These are phyloP conservation scores for Hydropotes inermis DNA, from an alignment of 2,113 vertebrate species.

Conservation along the genomic window DNA sequence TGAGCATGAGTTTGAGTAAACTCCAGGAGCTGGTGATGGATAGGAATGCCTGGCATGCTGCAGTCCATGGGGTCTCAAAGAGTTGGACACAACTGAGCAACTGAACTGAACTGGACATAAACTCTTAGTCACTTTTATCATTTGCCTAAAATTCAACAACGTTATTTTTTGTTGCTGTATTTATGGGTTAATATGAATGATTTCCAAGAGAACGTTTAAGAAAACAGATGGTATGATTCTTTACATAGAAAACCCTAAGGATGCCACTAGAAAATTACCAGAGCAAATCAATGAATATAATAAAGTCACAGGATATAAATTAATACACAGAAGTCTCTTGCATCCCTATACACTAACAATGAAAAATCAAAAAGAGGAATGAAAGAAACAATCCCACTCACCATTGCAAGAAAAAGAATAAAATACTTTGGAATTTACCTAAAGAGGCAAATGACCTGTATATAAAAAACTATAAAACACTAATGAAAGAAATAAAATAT, in stretches of 20 bases:
- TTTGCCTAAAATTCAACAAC: not conserved
- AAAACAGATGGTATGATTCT: not conserved
- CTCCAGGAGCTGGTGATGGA: not conserved
- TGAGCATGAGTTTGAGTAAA: not conserved
- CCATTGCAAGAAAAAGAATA: not conserved
- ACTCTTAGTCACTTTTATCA: not conserved
- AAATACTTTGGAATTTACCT: not conserved
- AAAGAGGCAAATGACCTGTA: not conserved
- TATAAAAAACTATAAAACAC: not conserved
- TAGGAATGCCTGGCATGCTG: not conserved
- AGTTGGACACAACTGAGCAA: fast-evolving
- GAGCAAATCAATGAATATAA: not conserved
- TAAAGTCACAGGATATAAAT: not conserved
- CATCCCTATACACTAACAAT: not conserved
- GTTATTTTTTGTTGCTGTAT: not conserved
- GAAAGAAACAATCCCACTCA: not conserved
- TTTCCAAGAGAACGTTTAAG: not conserved
- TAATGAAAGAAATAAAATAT: not conserved
- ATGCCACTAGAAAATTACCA: not conserved
- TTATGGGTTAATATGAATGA: not conserved
- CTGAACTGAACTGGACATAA: not conserved
- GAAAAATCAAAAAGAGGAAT: not conserved
- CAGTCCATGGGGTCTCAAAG: not conserved
- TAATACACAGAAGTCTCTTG: not conserved
- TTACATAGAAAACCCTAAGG: not conserved